Evolutionary conservation across 2,888 invertebrate species (phyloP), one percentile per base, ranked within the genome.

Genomic region (Caradrina clavipalpis): DNA sequence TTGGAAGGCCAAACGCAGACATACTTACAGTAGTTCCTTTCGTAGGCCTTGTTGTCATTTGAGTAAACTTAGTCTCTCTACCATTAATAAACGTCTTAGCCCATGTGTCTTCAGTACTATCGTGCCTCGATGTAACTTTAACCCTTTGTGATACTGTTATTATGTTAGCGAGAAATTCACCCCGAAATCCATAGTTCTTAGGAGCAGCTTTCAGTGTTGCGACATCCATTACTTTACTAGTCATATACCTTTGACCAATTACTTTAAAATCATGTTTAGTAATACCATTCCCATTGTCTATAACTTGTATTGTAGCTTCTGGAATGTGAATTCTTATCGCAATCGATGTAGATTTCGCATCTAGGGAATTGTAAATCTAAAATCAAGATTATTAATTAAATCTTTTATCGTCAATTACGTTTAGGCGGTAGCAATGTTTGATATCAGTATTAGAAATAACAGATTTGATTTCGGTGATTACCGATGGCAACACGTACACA

Each of bases 281-380:
- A 42, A 98, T 96, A 2, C 98, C 98, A 81, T 78, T 83, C 2
- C 98, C 98, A 94, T 98, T 98, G 88, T 98, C 98, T 50, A 98
- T 96, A 8, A 98, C 97, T 96, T 98, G 97, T 78, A 98, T 95
- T 79, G 95, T 96, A 83, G 96, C 96, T 73, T 96, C 95, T 67
- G 93, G 88, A 35, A 97, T 90, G 89, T 98, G 94, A 31, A 98
- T 88, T 85, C 98, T 95, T 62, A 98, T 95, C 22, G 97, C 98
- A 68, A 98, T 96, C 31, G 97, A 97, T 21, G 96, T 97, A 1
- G 98, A 96, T 76, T 96, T 96, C 13, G 97, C 97, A 91, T 98
- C 97, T 74, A 98, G 88, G 35, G 97, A 96, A 92, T 98, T 98
- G 74, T 96, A 94, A 42, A 97, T 96, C 97, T 98, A 75, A 63